Percentiles rank a stretch among this genome's conserved stretches.
Conservation (phyloP, 2,113 vertebrate genomes). For the Microcebus jonahi region DNA sequence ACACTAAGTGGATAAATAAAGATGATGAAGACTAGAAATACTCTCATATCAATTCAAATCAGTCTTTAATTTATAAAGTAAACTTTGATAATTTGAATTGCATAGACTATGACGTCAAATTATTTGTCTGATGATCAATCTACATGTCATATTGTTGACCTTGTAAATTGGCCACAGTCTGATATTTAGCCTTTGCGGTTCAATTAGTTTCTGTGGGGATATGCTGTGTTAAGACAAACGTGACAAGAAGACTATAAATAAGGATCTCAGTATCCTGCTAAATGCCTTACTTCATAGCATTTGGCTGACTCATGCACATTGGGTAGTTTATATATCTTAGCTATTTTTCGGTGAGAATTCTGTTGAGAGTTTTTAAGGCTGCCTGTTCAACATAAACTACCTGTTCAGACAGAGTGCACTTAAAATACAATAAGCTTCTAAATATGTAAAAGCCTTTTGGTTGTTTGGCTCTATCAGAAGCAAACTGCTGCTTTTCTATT, state of each 20-base stretch:
- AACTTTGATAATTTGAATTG: background rate
- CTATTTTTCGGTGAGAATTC: slow-evolving; percentile 2
- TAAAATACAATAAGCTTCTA: background rate
- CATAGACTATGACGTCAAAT: background rate
- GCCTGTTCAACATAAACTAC: background rate
- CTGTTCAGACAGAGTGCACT: background rate
- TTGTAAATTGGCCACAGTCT: background rate
- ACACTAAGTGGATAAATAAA: background rate
- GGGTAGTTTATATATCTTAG: background rate
- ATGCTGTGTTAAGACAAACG: background rate
- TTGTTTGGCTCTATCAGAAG: background rate
- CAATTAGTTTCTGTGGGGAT: background rate
- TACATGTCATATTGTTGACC: background rate
- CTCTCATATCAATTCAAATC: background rate
- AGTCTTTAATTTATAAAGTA: background rate
- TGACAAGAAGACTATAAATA: background rate
- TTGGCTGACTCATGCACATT: background rate
- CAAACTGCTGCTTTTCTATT: background rate
- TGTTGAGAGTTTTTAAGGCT: background rate
- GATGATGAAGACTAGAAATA: background rate
- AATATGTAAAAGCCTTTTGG: background rate
- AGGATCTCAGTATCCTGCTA: background rate
- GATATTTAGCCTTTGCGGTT: background rate
- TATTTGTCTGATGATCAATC: background rate
- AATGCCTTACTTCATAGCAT: background rate